Evolutionary conservation across 1,140 invertebrate species (phyloP), one percentile per base, ranked within the genome.

Genomic region (Caerostris darwini): DNA sequence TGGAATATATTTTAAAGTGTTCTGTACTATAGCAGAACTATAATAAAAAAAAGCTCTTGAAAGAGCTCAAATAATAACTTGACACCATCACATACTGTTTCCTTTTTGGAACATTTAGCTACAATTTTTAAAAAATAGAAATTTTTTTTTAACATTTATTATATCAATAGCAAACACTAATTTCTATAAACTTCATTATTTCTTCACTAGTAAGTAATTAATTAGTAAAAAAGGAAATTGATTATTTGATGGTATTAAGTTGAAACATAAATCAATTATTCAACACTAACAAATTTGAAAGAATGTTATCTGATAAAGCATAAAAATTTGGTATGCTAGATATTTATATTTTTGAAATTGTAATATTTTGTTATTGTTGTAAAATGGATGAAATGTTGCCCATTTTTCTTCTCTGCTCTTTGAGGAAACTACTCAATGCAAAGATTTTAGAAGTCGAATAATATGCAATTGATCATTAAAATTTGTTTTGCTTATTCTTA

Each of bases 1-100:
- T 82, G 50, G 50, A 64, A 81, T 91, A 81, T 81, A 81, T 91
- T 91, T 91, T 81, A 91, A 90, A 71, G 54, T 57, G 64, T 71
- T 81, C 77, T 81, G 71, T 34, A 61, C 6, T 58, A 7, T 53
- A 57, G 34, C 59, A 54, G 64, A 69, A 89, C 87, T 71, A 17
- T 89, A 53, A 57, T 57, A 89, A 64, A 89, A 34, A n/a, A 53
- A 54, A 17, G 50, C 64, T 69, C 61, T 19, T 19, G 14, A 87
- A 87, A 89, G 87, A 64, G 87, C 64, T 89, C 50, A 89, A 53
- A n/a, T 17, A 57, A 83, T 17, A 56, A 50, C 34, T 77, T 77
- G 53, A 77, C 5, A 77, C 50, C 71, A 77, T 53, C 10, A 77
- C 71, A 53, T 53, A 77, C 12, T 53, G 53, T 77, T 77, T 50